Percentiles rank a stretch among this genome's conserved stretches.
Evolutionary conservation across 2,113 vertebrate species (phyloP).

Genomic region (Pteronura brasiliensis): DNA sequence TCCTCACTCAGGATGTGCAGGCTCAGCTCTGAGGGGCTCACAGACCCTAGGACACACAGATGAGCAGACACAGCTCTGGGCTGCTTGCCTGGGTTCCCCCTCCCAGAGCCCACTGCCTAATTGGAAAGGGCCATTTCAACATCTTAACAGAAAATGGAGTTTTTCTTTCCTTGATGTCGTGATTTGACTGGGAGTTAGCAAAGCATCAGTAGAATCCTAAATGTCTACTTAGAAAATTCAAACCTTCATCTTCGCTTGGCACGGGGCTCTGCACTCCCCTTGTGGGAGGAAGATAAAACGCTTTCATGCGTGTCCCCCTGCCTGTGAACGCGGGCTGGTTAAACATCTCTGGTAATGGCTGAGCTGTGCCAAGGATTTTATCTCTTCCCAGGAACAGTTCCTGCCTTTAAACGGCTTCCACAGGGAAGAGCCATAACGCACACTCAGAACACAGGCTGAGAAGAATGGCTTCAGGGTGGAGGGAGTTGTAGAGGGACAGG

Average conservation of each 20-base stretch:
- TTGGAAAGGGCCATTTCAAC: constrained; percentile 21
- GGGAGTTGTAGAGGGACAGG: neutral
- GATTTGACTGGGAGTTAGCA: constrained; percentile 57
- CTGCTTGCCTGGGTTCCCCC: neutral
- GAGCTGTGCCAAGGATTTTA: constrained; percentile 47
- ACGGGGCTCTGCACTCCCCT: neutral
- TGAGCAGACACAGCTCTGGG: neutral
- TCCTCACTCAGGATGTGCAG: fast-evolving
- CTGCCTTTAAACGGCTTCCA: constrained; percentile 39
- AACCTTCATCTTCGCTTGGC: constrained; percentile 24
- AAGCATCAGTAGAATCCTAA: constrained; percentile 60
- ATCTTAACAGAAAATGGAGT: constrained; percentile 53
- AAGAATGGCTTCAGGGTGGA: neutral
- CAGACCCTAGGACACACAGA: neutral
- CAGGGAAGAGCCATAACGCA: neutral
- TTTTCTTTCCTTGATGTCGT: constrained; percentile 57
- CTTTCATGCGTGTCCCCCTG: neutral
- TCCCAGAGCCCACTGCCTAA: neutral
- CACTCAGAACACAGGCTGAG: neutral
- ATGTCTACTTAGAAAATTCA: constrained; percentile 62
- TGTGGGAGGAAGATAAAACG: constrained; percentile 52
- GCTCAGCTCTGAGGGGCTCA: neutral
- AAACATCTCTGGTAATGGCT: constrained; percentile 30
- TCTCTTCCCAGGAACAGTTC: constrained; percentile 48
- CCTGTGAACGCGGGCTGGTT: neutral